Evolutionary conservation across 2,113 vertebrate genomes (phyloP), one percentile per base, ranked within the genome.

Genomic region (Percopsis transmontana): DNA sequence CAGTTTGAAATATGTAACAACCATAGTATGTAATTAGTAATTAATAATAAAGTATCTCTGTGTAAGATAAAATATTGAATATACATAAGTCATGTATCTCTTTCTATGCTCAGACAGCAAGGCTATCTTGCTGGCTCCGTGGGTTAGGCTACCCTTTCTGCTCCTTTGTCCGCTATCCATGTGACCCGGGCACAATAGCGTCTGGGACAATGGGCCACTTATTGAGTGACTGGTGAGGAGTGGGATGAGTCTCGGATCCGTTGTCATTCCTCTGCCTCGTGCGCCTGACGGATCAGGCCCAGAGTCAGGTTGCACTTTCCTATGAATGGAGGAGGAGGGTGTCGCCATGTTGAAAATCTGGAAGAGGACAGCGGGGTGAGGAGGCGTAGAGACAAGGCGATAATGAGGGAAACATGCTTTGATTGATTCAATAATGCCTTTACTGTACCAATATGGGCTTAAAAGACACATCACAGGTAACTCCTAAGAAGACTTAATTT

Each of bases 141-240:
- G 69, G 55, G 71, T 33, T 70, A 68, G 68, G 33, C 75, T 85
- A 76, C 77, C 76, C 86, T 83, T 71, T 70, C 74, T 18, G 58
- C 40, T 53, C 70, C 83, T 86, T 86, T 88, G 85, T 88, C 65
- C 79, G 68, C 38, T 39, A 14, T 60, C 66, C 83, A 85, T 85
- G 86, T 87, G 88, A 88, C 83, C 65, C 33, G 67, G 45, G 53
- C 77, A 87, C 86, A 89, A 88, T 85, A 47, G 84, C 69, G 66
- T 19, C 16, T 19, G 0, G 75, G 54, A 88, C 85, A 90, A 88
- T 81, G 77, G 85, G 74, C 77, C 81, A 85, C 85, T 89, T 87
- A 85, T 79, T 83, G 85, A 84, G 76, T 85, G 86, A 84, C 83
- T 80, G 77, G 67, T 80, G 74, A 76, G 72, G 82, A 81, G 79